phyloP scores from a whole-genome alignment of 2,797 vertebrate genomes.

The Chanos chanos region DNA sequence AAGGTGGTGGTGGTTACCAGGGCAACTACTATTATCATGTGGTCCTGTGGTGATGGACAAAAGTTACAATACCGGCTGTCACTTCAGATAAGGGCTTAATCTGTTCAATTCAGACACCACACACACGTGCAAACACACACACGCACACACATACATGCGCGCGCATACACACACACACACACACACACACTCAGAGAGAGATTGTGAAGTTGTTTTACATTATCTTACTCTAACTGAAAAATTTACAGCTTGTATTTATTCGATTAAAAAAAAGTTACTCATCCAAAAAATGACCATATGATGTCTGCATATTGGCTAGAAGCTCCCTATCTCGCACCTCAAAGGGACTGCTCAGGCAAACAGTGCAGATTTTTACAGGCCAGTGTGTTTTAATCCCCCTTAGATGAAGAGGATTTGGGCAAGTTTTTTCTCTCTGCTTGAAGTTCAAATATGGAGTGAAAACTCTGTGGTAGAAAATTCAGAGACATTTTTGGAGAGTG shows the following conservation, averaged over 20 bases:
- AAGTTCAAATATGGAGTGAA: too few relatives aligned
- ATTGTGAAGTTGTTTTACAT: too few relatives aligned
- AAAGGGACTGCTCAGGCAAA: conserved; percentile 37
- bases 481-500: too few relatives aligned
- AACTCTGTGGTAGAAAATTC: too few relatives aligned
- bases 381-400: conserved; percentile 45
- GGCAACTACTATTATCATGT: conserved; percentile 27
- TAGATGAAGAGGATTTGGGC: conserved; percentile 22
- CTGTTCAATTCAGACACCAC: neutral
- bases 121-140: conserved; percentile 10
- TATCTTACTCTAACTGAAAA: too few relatives aligned
- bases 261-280: too few relatives aligned
- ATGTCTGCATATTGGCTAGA: conserved; percentile 5
- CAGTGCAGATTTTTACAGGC: conserved; percentile 34
- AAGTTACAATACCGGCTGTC: conserved; percentile 19
- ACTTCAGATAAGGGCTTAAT: conserved; percentile 44
- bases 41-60: conserved; percentile 22
- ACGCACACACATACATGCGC: neutral
- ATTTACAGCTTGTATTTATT: too few relatives aligned
- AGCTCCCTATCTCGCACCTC: conserved; percentile 26
- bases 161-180: conserved; percentile 12
- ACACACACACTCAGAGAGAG: conserved; percentile 1
- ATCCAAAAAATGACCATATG: neutral
- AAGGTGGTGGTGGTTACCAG: conserved; percentile 49
- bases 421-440: too few relatives aligned